Conservation (phyloP, 1,140 invertebrate genomes). For the Trialeurodes vaporariorum region DNA sequence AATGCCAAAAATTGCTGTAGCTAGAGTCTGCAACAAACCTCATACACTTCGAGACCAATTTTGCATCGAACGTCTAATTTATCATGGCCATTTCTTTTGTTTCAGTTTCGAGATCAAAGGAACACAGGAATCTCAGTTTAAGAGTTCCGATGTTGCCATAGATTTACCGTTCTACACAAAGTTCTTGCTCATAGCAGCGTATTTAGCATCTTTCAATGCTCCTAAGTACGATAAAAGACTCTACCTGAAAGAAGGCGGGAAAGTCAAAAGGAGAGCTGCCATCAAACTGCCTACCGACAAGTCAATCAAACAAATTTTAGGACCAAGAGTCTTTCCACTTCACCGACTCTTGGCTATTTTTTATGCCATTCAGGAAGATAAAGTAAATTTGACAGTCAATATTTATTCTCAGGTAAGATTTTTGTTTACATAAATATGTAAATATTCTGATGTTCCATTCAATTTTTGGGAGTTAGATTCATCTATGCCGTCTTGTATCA, state of each 20-base stretch:
- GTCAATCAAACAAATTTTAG: constrained; percentile 34
- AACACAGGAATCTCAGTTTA: not conserved
- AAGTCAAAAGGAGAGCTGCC: constrained; percentile 29
- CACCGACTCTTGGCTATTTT: constrained; percentile 82
- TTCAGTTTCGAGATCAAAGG: not conserved
- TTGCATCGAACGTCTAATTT: too few species aligned
- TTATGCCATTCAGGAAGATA: constrained; percentile 73
- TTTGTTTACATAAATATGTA: too few species aligned
- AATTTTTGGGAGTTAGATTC: too few species aligned
- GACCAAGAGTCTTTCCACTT: constrained; percentile 69
- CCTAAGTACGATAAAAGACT: constrained; percentile 69
- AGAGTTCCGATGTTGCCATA: constrained; percentile 35
- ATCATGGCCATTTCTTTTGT: not conserved
- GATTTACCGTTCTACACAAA: constrained; percentile 83
- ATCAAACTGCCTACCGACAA: constrained; percentile 38
- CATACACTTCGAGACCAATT: too few species aligned
- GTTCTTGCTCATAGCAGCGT: constrained; percentile 75
- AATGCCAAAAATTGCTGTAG: too few species aligned
- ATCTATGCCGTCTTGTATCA: too few species aligned
- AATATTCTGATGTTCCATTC: too few species aligned
- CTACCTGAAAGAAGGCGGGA: constrained; percentile 63
- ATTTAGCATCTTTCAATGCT: constrained; percentile 82
- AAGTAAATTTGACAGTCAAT: constrained; percentile 70
- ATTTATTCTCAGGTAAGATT: constrained; percentile 33
- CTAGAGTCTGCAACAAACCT: too few species aligned